These are phyloP conservation scores for Grallaria varia DNA, from an alignment of 2,113 vertebrate genomes.

Conservation along the genomic window DNA sequence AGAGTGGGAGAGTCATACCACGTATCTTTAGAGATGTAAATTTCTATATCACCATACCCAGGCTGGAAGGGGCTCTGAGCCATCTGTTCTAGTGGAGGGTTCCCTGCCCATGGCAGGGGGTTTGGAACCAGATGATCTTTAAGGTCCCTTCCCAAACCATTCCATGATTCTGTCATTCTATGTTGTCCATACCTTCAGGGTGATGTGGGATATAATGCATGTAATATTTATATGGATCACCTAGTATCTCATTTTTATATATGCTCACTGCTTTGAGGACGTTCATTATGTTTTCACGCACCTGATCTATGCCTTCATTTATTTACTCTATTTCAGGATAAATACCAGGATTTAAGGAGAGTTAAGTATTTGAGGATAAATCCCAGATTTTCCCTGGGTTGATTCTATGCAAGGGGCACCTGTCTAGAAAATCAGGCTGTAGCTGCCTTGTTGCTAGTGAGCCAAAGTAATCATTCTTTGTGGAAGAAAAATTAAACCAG, in stretches of 20 bases:
- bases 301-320: neutral
- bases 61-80: neutral
- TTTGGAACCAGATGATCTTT: neutral
- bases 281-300: neutral
- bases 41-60: neutral
- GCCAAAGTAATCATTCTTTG: neutral
- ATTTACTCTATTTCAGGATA: neutral
- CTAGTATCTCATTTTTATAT: neutral
- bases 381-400: neutral
- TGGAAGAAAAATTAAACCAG: neutral
- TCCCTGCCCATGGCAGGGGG: neutral
- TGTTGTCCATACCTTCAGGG: neutral
- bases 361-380: neutral
- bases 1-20: neutral
- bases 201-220: neutral
- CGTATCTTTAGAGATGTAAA: neutral
- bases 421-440: neutral
- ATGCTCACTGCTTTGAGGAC: neutral
- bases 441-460: neutral
- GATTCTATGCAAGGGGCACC: neutral
- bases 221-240: neutral
- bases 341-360: neutral
- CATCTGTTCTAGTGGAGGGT: neutral
- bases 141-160: neutral
- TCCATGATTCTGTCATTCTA: neutral